phyloP scores from a whole-genome alignment of 2,888 invertebrate genomes.

The Drosophila prostipennis region DNA sequence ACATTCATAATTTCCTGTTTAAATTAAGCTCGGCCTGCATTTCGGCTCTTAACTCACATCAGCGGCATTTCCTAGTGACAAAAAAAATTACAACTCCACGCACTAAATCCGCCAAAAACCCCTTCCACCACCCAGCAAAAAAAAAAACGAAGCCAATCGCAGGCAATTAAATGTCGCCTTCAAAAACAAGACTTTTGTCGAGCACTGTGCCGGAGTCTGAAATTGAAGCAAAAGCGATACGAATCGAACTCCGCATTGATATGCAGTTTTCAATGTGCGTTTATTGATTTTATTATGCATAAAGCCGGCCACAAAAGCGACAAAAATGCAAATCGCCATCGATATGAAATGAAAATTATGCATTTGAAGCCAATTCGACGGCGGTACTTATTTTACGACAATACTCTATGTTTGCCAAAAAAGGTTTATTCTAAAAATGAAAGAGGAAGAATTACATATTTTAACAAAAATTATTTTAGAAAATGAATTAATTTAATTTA shows the following conservation, averaged over 20 bases:
- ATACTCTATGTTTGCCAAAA: slow-evolving; percentile 25
- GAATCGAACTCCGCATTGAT: slow-evolving; percentile 43
- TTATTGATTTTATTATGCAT: slow-evolving; percentile 77
- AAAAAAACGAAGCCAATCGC: slow-evolving; percentile 33
- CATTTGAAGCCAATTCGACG: slow-evolving; percentile 72
- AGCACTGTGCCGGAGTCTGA: slow-evolving; percentile 39
- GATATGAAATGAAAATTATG: slow-evolving; percentile 72
- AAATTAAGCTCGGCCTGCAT: slow-evolving; percentile 73
- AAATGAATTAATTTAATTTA: no score
- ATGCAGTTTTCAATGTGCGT: slow-evolving; percentile 74
- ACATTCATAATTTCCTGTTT: slow-evolving; percentile 78
- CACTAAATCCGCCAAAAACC: slow-evolving; percentile 36
- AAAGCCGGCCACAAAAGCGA: slow-evolving; percentile 57
- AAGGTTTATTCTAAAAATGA: no score
- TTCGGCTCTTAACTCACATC: slow-evolving; percentile 63
- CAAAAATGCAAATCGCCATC: slow-evolving; percentile 73
- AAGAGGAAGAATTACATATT: no score
- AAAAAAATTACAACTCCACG: slow-evolving; percentile 57
- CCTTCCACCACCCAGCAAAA: not conserved
- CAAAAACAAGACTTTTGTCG: slow-evolving; percentile 58
- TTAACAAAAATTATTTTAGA: no score
- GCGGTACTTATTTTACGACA: slow-evolving; percentile 58
- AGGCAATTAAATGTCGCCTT: slow-evolving; percentile 78
- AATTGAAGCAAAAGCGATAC: slow-evolving; percentile 27
- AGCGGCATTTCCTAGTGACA: slow-evolving; percentile 77